These are phyloP conservation scores for Xestia sexstrigata DNA, from an alignment of 2,888 invertebrate species.

Conservation along the genomic window DNA sequence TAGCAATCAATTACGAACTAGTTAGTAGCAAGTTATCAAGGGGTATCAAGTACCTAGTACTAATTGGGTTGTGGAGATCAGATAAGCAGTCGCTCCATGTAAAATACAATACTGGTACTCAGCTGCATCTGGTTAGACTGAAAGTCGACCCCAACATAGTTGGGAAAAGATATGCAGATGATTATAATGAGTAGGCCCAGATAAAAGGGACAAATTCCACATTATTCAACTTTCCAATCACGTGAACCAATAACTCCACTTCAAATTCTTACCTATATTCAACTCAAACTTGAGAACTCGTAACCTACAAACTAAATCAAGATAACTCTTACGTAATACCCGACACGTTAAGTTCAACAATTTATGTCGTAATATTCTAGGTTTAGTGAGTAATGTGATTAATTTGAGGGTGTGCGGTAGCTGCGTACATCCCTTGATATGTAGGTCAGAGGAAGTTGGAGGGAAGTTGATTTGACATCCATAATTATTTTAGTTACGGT, in stretches of 20 bases:
- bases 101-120: background rate
- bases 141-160: background rate
- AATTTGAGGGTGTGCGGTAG: slow-evolving; percentile 9
- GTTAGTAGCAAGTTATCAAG: too few relatives aligned
- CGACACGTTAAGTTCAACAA: slow-evolving; percentile 36
- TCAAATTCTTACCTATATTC: background rate
- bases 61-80: too few relatives aligned
- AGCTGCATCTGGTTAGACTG: background rate
- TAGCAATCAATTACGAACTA: too few relatives aligned
- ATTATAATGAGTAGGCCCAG: background rate
- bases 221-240: background rate
- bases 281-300: slow-evolving; percentile 5
- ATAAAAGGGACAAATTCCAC: background rate
- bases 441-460: slow-evolving; percentile 16
- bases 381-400: slow-evolving; percentile 45
- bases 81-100: background rate
- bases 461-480: slow-evolving; percentile 6
- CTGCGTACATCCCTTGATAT: slow-evolving; percentile 13
- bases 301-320: slow-evolving; percentile 23
- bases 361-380: slow-evolving; percentile 36
- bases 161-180: background rate
- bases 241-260: background rate
- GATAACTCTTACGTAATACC: slow-evolving; percentile 25
- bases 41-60: too few relatives aligned
- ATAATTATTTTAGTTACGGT: background rate